Base-by-base conservation (phyloP, 1,140 invertebrate species). In the Rhopalosiphum maidis region DNA sequence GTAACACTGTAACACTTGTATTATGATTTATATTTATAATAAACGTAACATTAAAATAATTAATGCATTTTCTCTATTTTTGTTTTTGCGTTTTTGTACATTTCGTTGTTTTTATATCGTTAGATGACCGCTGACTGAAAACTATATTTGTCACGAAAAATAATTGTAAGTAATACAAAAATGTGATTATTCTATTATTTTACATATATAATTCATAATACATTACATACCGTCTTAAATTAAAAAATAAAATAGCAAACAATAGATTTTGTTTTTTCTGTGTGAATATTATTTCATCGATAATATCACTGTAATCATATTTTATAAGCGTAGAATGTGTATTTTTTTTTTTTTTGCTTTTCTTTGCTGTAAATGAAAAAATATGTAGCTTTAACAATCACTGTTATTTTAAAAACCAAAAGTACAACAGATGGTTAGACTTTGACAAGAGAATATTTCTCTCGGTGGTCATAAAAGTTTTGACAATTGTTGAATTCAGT, bases 371-470 rank as follows among this genome's bases (percentile, higher is more conserved):
- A 68, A 68, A 68, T 68, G 3, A 68, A 68, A 68, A 15, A 68
- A 68, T 46, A 68, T n/a, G 60, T 68, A 68, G 11, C 30, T 68
- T 4, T 68, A n/a, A n/a, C 60, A 68, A 68, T 15, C 11, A n/a
- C 30, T n/a, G 11, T 68, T 0, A 30, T 15, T 68, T 68, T 68
- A 68, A n/a, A 68, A 23, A 68, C 11, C 11, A 68, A 68, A 68
- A 3, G 60, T 68, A 68, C 60, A 30, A 68, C 60, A 68, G 60
- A 68, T 68, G 25, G 55, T 60, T 30, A n/a, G 25, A 60, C 55
- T 60, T 60, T 60, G 60, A 68, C 60, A 68, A 68, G 60, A 68
- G n/a, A n/a, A 68, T 68, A 68, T 68, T 68, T 68, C 60, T 68
- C 60, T 68, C 60, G 30, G 30, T 5, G 60, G 60, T n/a, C 30